Percentiles rank a stretch among this genome's conserved stretches.
Conservation (phyloP, 2,113 vertebrate species). For the Mustela nigripes region DNA sequence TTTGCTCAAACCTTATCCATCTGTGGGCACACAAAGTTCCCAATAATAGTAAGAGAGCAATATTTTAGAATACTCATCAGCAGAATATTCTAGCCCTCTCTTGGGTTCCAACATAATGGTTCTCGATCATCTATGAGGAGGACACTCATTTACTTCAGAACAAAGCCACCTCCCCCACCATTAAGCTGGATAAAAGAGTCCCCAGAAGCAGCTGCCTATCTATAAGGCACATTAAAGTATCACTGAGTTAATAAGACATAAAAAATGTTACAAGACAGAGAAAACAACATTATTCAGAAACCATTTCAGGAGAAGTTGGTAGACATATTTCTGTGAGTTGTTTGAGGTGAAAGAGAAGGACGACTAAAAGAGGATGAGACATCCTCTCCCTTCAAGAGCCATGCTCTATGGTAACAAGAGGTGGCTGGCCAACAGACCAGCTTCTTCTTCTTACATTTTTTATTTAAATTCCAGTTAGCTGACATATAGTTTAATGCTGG, state of each 20-base stretch:
- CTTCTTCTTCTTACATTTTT: not conserved
- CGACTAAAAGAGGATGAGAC: not conserved
- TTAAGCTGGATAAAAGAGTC: not conserved
- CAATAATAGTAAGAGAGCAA: not conserved
- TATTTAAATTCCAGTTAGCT: not conserved
- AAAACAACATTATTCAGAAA: not conserved
- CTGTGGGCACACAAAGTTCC: not conserved
- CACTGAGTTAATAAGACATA: not conserved
- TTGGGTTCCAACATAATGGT: not conserved
- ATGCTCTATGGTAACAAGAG: not conserved
- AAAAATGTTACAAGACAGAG: conserved; percentile 12
- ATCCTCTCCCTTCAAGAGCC: not conserved
- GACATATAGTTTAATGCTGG: not conserved
- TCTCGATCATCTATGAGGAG: not conserved
- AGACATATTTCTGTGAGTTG: not conserved
- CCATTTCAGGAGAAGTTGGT: not conserved
- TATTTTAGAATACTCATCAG: not conserved
- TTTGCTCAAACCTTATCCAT: not conserved
- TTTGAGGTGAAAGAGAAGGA: not conserved
- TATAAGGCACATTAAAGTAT: not conserved
- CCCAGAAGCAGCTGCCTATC: not conserved
- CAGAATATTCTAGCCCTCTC: not conserved
- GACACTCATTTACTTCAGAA: not conserved
- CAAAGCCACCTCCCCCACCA: not conserved
- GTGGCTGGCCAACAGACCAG: not conserved